These are phyloP conservation scores for Dasysyrphus albostriatus DNA, from an alignment of 2,888 invertebrate genomes.

Conservation along the genomic window DNA sequence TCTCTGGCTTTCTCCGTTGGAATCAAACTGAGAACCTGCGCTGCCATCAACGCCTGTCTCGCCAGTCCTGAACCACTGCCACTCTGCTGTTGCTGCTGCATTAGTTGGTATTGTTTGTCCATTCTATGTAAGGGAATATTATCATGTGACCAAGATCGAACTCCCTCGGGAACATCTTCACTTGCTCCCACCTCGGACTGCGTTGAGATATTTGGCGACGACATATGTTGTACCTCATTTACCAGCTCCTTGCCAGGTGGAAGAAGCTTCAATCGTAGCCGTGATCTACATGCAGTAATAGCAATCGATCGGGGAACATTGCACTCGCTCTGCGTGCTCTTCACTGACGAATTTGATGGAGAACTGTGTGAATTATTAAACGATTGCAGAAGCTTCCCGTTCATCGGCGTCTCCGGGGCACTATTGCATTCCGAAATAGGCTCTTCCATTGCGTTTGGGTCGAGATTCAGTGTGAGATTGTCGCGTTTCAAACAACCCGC, in stretches of 20 bases:
- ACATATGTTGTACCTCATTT: slow-evolving; percentile 80
- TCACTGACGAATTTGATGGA: slow-evolving; percentile 80
- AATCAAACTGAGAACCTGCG: slow-evolving; percentile 91
- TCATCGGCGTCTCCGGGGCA: slow-evolving; percentile 83
- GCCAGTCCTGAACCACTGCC: slow-evolving; percentile 83
- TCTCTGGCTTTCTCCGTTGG: slow-evolving; percentile 92
- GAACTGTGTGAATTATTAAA: slow-evolving; percentile 80
- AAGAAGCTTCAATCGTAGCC: slow-evolving; percentile 82
- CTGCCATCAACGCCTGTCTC: slow-evolving; percentile 90
- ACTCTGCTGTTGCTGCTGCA: slow-evolving; percentile 49
- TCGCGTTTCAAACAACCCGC: slow-evolving; percentile 78
- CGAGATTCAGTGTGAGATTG: slow-evolving; percentile 79
- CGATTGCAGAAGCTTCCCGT: slow-evolving; percentile 79
- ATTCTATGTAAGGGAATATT: slow-evolving; percentile 80
- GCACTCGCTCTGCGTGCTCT: slow-evolving; percentile 80
- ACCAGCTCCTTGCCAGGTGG: slow-evolving; percentile 82
- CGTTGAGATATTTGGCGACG: slow-evolving; percentile 83
- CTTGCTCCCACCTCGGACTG: slow-evolving; percentile 77
- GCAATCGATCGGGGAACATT: slow-evolving; percentile 82
- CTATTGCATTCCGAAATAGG: slow-evolving; percentile 81
- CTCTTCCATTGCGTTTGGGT: slow-evolving; percentile 64
- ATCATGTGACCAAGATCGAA: slow-evolving; percentile 82
- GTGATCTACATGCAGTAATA: slow-evolving; percentile 83
- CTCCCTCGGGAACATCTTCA: slow-evolving; percentile 75
- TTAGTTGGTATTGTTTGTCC: slow-evolving; percentile 85